These are phyloP conservation scores for Octomys mimax DNA, from an alignment of 2,797 vertebrate genomes.

Conservation along the genomic window DNA sequence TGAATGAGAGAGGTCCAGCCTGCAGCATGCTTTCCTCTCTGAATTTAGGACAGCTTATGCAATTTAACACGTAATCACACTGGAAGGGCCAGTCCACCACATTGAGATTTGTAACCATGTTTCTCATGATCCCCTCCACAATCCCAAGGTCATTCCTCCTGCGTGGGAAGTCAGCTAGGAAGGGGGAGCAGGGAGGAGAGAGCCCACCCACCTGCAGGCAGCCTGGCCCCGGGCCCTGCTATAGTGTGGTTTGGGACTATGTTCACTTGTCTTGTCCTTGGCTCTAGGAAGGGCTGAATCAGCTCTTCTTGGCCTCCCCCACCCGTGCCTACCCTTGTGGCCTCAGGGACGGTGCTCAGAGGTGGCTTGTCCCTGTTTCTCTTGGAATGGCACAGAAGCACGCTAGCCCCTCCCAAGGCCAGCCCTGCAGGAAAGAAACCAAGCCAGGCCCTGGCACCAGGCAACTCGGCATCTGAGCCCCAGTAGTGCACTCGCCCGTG, in stretches of 20 bases:
- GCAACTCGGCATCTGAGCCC: fast-evolving
- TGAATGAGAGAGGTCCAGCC: background rate
- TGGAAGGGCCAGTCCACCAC: background rate
- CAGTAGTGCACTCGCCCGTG: background rate
- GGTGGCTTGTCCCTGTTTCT: background rate
- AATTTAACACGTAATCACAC: background rate
- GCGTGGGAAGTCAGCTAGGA: background rate
- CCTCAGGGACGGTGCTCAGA: fast-evolving
- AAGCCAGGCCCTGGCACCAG: fast-evolving
- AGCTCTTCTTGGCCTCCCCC: fast-evolving
- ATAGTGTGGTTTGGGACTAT: background rate
- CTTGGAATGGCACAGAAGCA: background rate
- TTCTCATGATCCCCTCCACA: background rate
- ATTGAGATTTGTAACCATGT: background rate
- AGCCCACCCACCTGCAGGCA: fast-evolving
- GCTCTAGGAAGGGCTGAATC: fast-evolving
- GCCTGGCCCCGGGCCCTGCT: fast-evolving
- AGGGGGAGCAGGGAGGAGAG: background rate
- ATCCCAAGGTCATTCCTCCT: too few species aligned
- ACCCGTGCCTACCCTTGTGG: background rate
- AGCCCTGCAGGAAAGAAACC: background rate
- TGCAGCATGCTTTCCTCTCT: background rate
- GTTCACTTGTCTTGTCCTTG: background rate
- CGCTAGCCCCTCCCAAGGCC: fast-evolving
- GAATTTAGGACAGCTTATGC: background rate